Conservation (phyloP, 2,113 vertebrate genomes). For the Rhynchomys soricoides region DNA sequence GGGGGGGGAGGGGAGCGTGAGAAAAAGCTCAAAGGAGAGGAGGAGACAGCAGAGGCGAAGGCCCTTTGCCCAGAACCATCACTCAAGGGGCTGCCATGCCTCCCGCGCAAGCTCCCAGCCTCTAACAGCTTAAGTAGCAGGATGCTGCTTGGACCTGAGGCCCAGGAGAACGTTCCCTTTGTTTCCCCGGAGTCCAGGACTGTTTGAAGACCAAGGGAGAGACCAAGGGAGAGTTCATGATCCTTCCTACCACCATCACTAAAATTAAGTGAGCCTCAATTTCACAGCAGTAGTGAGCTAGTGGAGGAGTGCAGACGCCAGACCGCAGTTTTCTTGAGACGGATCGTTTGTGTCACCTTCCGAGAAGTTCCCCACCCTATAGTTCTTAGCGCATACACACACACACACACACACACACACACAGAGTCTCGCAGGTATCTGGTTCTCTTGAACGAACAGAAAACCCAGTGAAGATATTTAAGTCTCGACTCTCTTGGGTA, state of each 20-base stretch:
- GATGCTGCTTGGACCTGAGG: background rate
- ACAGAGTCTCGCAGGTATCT: no score
- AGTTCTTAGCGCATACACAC: background rate
- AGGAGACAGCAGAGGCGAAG: background rate
- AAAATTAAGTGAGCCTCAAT: background rate
- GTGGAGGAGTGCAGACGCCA: background rate
- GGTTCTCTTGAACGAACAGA: background rate
- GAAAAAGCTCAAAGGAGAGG: conserved; percentile 74
- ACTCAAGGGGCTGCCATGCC: conserved; percentile 45
- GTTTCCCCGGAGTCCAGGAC: background rate
- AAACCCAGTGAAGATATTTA: background rate
- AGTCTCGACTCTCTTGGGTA: background rate
- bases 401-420: background rate
- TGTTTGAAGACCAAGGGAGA: background rate
- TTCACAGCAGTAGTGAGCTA: background rate
- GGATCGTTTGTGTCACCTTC: background rate
- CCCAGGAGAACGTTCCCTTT: conserved; percentile 2
- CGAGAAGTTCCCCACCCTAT: conserved; percentile 40
- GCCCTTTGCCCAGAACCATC: conserved; percentile 61
- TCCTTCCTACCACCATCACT: background rate
- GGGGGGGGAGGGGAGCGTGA: conserved; percentile 43
- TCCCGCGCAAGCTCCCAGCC: background rate
- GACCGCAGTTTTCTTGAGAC: background rate
- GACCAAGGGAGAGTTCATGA: background rate
- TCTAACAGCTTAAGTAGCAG: background rate